These are phyloP conservation scores for Ariopsis seemanni DNA, from an alignment of 2,113 vertebrate species.

Conservation along the genomic window DNA sequence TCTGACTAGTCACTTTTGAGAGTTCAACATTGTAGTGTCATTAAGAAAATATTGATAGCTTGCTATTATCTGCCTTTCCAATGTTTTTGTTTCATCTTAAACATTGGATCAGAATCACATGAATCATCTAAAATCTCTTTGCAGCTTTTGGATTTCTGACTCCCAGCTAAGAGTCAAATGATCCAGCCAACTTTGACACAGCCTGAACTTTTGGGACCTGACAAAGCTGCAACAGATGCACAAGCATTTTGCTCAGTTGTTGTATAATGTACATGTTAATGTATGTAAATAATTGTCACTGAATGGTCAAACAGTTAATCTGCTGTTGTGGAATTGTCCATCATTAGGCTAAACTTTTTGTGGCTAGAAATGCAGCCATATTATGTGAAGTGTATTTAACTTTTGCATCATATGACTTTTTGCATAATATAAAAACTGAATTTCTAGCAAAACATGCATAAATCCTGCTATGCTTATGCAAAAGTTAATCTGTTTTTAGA, in stretches of 20 bases:
- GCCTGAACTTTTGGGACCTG: not conserved
- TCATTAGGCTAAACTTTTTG: not conserved
- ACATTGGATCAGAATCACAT: not conserved
- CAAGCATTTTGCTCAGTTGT: not conserved
- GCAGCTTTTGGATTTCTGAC: constrained; percentile 52
- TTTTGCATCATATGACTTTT: too few species aligned
- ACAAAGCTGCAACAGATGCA: not conserved
- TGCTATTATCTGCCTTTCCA: not conserved
- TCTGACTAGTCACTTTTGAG: not conserved
- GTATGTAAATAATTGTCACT: not conserved
- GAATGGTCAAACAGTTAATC: not conserved
- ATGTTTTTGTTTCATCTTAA: not conserved
- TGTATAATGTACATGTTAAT: not conserved
- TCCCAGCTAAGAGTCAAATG: not conserved
- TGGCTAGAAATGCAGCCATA: not conserved
- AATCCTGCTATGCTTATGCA: too few species aligned
- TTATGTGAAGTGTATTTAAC: not conserved
- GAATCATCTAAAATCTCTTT: constrained; percentile 1
- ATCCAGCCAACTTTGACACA: not conserved
- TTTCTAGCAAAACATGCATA: too few species aligned
- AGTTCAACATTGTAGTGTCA: not conserved
- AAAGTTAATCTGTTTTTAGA: not conserved
- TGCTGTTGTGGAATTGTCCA: not conserved
- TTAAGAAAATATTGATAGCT: not conserved
- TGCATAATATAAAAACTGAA: too few species aligned